Conservation (phyloP, 2,113 vertebrate species). For the Pachycephala philippinensis region DNA sequence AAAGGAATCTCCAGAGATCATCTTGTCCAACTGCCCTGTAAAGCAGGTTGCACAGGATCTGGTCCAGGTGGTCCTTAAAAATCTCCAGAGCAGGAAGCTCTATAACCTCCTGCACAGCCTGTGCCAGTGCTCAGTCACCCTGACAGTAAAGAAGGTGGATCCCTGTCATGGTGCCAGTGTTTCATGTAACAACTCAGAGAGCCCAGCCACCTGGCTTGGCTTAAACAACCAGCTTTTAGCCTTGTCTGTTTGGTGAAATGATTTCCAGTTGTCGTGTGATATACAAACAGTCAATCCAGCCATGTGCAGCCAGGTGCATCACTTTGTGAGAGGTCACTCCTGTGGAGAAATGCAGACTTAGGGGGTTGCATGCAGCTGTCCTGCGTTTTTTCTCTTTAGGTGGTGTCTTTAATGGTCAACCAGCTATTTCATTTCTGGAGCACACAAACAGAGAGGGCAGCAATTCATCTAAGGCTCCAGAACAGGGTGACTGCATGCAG, state of each 20-base stretch:
- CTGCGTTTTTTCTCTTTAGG: neutral
- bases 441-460: neutral
- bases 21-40: no score
- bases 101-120: no score
- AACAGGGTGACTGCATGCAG: neutral
- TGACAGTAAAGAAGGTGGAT: neutral
- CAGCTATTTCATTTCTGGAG: neutral
- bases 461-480: neutral
- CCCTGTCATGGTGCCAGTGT: neutral
- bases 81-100: neutral
- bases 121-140: neutral
- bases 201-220: neutral
- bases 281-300: neutral
- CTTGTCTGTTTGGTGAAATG: fast-evolving
- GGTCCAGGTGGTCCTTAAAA: neutral
- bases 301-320: neutral
- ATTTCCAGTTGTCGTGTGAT: fast-evolving
- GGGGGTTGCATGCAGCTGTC: neutral
- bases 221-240: neutral
- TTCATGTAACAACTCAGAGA: neutral
- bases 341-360: neutral
- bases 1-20: neutral
- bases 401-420: neutral
- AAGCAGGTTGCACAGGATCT: neutral
- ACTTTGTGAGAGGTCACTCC: fast-evolving